phyloP scores from a whole-genome alignment of 2,888 invertebrate species.

The Lasioglossum leucozonium region DNA sequence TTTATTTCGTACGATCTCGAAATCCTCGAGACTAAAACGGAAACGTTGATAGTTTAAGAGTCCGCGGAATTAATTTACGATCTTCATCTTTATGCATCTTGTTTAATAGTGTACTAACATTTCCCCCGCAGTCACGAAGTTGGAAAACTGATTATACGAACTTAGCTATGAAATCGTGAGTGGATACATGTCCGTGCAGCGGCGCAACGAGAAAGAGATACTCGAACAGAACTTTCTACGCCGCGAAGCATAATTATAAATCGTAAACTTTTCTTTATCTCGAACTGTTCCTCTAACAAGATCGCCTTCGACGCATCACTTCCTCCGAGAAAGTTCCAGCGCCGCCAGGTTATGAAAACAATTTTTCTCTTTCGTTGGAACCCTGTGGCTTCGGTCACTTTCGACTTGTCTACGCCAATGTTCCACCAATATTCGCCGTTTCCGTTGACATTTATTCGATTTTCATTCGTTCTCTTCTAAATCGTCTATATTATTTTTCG shows the following conservation, averaged over 20 bases:
- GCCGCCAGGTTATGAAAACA: slow-evolving; percentile 31
- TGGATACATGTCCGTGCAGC: neutral
- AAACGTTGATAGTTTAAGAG: neutral
- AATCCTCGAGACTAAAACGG: neutral
- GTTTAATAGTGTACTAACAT: neutral
- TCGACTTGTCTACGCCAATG: neutral
- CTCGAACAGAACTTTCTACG: slow-evolving; percentile 47
- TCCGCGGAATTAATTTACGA: neutral
- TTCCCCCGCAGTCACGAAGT: neutral
- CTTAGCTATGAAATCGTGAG: slow-evolving; percentile 8
- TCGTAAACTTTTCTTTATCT: slow-evolving; percentile 42
- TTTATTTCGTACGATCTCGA: neutral
- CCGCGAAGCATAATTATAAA: slow-evolving; percentile 40
- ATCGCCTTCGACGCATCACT: slow-evolving; percentile 37
- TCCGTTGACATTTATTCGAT: neutral
- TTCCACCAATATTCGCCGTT: neutral
- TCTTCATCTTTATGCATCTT: neutral
- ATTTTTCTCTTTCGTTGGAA: slow-evolving; percentile 34
- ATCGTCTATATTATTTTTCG: neutral
- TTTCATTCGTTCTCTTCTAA: neutral
- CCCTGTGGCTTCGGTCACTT: slow-evolving; percentile 34
- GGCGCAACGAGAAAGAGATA: neutral
- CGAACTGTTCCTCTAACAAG: slow-evolving; percentile 22
- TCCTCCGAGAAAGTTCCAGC: slow-evolving; percentile 43
- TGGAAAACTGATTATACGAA: slow-evolving; percentile 17